Evolutionary conservation across 2,113 vertebrate species (phyloP).

Genomic region (Crypturellus undulatus): DNA sequence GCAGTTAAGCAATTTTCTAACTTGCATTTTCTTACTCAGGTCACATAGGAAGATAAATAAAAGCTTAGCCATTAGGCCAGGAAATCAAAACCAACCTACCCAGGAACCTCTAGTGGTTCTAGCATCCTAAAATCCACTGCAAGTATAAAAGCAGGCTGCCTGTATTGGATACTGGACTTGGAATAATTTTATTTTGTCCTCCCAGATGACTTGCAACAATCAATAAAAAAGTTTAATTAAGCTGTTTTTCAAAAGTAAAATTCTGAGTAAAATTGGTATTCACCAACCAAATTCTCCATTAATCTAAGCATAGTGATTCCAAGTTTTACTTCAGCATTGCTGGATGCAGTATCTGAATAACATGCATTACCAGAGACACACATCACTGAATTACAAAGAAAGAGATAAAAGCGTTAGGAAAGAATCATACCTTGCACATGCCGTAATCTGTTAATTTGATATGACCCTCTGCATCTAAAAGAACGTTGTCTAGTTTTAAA

Average conservation of each 20-base stretch:
- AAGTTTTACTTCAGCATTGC: not conserved
- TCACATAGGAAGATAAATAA: not conserved
- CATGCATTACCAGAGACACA: not conserved
- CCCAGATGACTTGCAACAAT: not conserved
- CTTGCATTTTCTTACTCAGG: not conserved
- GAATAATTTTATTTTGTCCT: not conserved
- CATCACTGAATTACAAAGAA: not conserved
- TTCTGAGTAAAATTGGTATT: not conserved
- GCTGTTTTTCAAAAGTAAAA: not conserved
- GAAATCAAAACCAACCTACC: not conserved
- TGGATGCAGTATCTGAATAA: not conserved
- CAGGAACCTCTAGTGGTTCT: not conserved
- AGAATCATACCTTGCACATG: constrained; percentile 93
- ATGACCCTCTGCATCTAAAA: constrained; percentile 95
- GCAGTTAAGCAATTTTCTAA: not conserved
- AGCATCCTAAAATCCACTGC: not conserved
- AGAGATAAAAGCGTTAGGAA: not conserved
- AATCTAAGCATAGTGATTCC: not conserved
- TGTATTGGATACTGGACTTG: not conserved
- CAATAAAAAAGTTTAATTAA: not conserved
- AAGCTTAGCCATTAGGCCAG: not conserved
- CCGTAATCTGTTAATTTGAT: constrained; percentile 98
- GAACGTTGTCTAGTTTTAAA: constrained; percentile 98
- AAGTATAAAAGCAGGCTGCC: not conserved
- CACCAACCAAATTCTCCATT: not conserved